Percentiles rank a stretch among this genome's conserved stretches.
phyloP scores from a whole-genome alignment of 2,888 invertebrate species.

The Ophonus ardosiacus region DNA sequence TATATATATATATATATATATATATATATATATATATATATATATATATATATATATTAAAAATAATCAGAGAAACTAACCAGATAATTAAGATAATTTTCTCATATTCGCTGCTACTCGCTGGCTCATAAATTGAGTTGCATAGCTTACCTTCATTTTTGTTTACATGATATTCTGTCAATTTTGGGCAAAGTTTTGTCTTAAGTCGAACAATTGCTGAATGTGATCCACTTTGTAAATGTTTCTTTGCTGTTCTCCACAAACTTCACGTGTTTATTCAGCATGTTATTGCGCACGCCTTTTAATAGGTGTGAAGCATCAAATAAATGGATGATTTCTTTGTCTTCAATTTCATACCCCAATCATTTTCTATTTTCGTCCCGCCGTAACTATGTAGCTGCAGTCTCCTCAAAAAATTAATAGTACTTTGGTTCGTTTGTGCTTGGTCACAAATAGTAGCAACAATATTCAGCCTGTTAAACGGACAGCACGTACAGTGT shows the following conservation, averaged over 20 bases:
- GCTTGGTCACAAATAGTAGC: slow-evolving; percentile 35
- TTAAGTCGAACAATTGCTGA: too few species aligned
- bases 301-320: slow-evolving; percentile 40
- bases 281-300: slow-evolving; percentile 37
- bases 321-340: slow-evolving; percentile 19
- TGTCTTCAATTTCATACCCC: slow-evolving; percentile 17
- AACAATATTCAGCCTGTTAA: not conserved
- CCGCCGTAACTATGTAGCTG: not conserved
- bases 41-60: too few species aligned
- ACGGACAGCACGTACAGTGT: not conserved
- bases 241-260: not conserved
- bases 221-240: slow-evolving; percentile 8
- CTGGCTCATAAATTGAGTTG: slow-evolving; percentile 31
- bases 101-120: slow-evolving; percentile 9
- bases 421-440: not conserved
- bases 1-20: too few species aligned
- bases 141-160: slow-evolving; percentile 19
- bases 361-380: not conserved
- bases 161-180: too few species aligned
- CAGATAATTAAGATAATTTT: slow-evolving; percentile 2
- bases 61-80: too few species aligned
- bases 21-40: too few species aligned
- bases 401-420: slow-evolving; percentile 25
- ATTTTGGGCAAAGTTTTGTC: not conserved
- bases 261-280: not conserved